Conservation (phyloP, 2,113 vertebrate species). For the rabbit (Oryctolagus cuniculus) region mOryCun1.1 NC_091439.1:51524501-51525000, state of each 20-base stretch:
- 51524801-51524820: not conserved
- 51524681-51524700: not conserved
- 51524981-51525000: not conserved
- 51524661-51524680: slow-evolving; percentile 22
- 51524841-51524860: not conserved
- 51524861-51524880: not conserved
- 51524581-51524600: fast-evolving
- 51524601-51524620: not conserved
- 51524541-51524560: not conserved
- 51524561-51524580: fast-evolving
- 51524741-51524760: too few species aligned
- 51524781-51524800: not conserved
- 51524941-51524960: not conserved
- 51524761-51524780: not conserved
- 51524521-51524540: not conserved
- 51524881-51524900: not conserved
- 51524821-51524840: not conserved
- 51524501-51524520: not conserved
- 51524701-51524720: not conserved
- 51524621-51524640: not conserved
- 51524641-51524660: not conserved
- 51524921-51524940: not conserved
- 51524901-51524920: not conserved
- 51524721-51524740: not conserved
- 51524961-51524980: not conserved